Evolutionary conservation across 2,113 vertebrate genomes (phyloP), one percentile per base, ranked within the genome.

Genomic region (Gavia stellata): DNA sequence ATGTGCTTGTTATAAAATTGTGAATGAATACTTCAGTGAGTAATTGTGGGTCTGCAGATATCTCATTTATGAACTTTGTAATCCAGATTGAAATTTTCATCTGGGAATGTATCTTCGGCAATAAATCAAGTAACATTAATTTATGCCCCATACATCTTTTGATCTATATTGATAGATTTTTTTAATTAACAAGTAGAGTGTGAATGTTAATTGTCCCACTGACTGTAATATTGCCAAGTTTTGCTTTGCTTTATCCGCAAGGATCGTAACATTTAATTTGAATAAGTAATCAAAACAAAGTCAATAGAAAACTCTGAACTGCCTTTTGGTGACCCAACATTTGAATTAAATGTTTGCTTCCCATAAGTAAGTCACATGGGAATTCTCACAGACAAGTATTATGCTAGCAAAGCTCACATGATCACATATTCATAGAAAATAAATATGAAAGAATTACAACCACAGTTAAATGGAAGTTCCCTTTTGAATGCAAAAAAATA

Each of bases 381-480:
- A 91, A 85, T 92, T 87, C 86, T 91, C 92, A 88, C 42, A 92
- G 83, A 66, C 52, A 67, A 89, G 34, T 53, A 66, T 53, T 82
- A 68, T 47, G 73, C 36, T 56, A 82, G 58, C 65, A 90, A 91
- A 87, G 66, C 52, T 94, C 4, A 4, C 73, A 61, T 79, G 75
- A 71, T 92, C 9, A 1, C 61, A 61, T 75, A 96, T 75, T 89
- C 77, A 91, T 49, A 72, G 81, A 89, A 89, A 95, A 92, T 62
- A 95, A 95, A 91, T 79, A 94, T 50, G 70, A 84, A 96, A 91
- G 66, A 49, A 81, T 94, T 85, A 91, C 65, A 83, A 9, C 86
- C 68, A 63, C 80, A 87, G 81, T 56, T 92, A 91, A 91, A 79
- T 10, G 82, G 47, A 73, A 87, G 66, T 24, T 85, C 53, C 29